A percentile compares a stretch with the other conserved stretches of the same genome.
Evolutionary conservation across 2,888 invertebrate species (phyloP).

Genomic region (Phragmatobia fuliginosa): DNA sequence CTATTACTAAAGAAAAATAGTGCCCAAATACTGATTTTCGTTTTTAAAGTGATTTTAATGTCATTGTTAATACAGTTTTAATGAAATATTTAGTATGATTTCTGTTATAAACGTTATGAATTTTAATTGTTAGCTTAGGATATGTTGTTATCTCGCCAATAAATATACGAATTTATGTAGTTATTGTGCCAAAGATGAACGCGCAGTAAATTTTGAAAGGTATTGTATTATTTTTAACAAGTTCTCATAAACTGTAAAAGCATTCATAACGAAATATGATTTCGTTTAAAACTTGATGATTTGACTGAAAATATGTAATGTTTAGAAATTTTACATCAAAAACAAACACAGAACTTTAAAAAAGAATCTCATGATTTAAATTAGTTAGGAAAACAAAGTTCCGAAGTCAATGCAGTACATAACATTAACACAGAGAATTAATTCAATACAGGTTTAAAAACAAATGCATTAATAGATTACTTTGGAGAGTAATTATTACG

Average conservation of each 20-base stretch:
- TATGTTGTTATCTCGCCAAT: background rate
- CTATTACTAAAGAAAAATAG: background rate
- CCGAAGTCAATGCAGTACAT: no score
- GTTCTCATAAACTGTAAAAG: background rate
- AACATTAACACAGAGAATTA: background rate
- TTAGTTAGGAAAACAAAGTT: no score
- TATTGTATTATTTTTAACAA: no score
- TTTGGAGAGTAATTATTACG: no score
- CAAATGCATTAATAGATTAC: no score
- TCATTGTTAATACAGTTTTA: background rate
- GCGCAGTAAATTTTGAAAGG: background rate
- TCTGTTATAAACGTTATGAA: conserved; percentile 17
- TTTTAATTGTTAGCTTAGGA: background rate
- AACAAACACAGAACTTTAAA: no score
- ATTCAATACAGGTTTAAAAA: background rate
- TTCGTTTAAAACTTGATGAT: background rate
- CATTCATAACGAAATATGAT: background rate
- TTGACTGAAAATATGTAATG: background rate
- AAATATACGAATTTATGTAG: background rate
- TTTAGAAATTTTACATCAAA: no score
- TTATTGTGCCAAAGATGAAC: background rate
- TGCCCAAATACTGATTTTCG: background rate
- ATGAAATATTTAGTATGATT: conserved; percentile 19
- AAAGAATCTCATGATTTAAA: no score
- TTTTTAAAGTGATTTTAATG: background rate